Evolutionary conservation across 1,140 invertebrate species (phyloP).

Genomic region (Andrena cerasifolii): DNA sequence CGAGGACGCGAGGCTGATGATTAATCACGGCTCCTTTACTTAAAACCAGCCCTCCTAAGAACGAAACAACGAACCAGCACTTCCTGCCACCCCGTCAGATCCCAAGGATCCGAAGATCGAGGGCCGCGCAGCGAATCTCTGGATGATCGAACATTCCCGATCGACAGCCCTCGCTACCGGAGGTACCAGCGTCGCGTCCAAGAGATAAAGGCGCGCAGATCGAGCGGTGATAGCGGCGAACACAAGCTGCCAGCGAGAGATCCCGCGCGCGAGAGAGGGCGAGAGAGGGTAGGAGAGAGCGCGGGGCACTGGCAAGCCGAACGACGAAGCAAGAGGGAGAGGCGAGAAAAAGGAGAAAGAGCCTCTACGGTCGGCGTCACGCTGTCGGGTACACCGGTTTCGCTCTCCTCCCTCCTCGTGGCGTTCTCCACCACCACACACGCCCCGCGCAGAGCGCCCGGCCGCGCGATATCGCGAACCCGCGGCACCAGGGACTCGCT

Average conservation of each 20-base stretch:
- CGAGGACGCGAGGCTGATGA: neutral
- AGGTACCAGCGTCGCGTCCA: slow-evolving; percentile 48
- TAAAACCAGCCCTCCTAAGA: neutral
- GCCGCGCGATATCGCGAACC: slow-evolving; percentile 62
- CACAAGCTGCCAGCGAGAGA: slow-evolving; percentile 35
- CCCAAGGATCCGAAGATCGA: neutral
- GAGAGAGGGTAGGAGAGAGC: slow-evolving; percentile 37
- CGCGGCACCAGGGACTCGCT: slow-evolving; percentile 50
- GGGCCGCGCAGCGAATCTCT: slow-evolving; percentile 1
- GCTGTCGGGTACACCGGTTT: slow-evolving; percentile 82
- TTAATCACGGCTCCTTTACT: neutral
- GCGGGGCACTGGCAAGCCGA: slow-evolving; percentile 40
- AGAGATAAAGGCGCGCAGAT: slow-evolving; percentile 68
- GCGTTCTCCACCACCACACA: slow-evolving; percentile 42
- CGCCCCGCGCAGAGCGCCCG: neutral
- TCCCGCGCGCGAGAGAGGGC: slow-evolving; percentile 20
- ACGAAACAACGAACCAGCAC: slow-evolving; percentile 4
- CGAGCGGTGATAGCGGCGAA: slow-evolving; percentile 64
- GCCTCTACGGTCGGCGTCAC: slow-evolving; percentile 76
- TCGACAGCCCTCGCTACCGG: slow-evolving; percentile 61
- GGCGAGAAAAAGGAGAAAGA: slow-evolving; percentile 67
- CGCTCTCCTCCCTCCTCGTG: slow-evolving; percentile 68
- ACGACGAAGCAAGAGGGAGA: slow-evolving; percentile 48
- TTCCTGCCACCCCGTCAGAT: neutral
- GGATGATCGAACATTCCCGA: slow-evolving; percentile 50